Conservation (phyloP, 2,113 vertebrate genomes). For the Caranx melampygus region DNA sequence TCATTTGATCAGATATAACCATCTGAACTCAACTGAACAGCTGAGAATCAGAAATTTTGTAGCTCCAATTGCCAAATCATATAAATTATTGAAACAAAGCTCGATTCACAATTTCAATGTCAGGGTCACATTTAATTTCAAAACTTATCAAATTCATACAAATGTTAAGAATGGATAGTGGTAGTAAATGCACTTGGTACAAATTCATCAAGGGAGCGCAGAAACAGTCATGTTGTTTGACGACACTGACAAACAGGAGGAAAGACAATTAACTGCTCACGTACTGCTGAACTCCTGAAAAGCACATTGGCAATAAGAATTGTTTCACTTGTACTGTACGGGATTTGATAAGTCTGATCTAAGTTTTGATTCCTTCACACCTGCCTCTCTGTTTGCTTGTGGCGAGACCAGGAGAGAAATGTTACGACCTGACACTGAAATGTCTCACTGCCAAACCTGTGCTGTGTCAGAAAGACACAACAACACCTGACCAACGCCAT, state of each 20-base stretch:
- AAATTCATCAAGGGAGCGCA: slow-evolving; percentile 92
- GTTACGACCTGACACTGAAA: slow-evolving; percentile 24
- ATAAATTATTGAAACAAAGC: slow-evolving; percentile 56
- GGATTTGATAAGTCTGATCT: slow-evolving; percentile 3
- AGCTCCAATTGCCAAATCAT: slow-evolving; percentile 16
- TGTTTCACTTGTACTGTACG: slow-evolving; percentile 8
- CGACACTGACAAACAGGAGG: slow-evolving; percentile 85
- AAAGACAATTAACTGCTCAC: slow-evolving; percentile 34
- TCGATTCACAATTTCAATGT: slow-evolving; percentile 85
- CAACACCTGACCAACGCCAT: background rate
- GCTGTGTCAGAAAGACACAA: slow-evolving; percentile 11
- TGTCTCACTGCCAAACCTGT: background rate
- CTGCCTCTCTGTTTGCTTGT: slow-evolving; percentile 29
- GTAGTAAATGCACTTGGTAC: slow-evolving; percentile 91
- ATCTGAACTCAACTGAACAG: background rate
- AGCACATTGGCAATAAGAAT: slow-evolving; percentile 30
- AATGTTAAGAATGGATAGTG: slow-evolving; percentile 97
- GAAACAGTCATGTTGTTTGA: slow-evolving; percentile 86
- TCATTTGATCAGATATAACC: background rate
- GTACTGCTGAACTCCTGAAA: slow-evolving; percentile 40
- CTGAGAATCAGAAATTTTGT: background rate
- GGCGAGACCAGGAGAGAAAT: slow-evolving; percentile 35
- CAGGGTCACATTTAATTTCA: slow-evolving; percentile 98
- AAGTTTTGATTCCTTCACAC: slow-evolving; percentile 25
- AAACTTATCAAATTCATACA: slow-evolving; percentile 95